Conservation (phyloP, 23 tunicate genomes). For the Styela plicata region DNA sequence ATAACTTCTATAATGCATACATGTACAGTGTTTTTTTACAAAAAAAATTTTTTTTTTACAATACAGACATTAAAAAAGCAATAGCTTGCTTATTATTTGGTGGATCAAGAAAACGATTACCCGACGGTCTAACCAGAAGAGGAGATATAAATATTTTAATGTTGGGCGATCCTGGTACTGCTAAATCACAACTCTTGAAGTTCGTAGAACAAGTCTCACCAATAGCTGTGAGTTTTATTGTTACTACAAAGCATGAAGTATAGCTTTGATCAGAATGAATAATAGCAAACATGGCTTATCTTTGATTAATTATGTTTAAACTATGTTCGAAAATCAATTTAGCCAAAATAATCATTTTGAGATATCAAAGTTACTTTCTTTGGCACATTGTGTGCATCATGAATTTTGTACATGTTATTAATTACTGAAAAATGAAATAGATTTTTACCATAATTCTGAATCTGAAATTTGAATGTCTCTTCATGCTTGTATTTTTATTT, state of each 20-base stretch:
- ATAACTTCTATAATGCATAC: no score
- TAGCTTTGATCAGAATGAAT: background rate
- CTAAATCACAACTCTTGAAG: conserved; percentile 95
- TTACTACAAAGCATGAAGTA: background rate
- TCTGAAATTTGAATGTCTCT: no score
- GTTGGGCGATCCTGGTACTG: conserved; percentile 99
- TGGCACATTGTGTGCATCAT: no score
- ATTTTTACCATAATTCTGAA: no score
- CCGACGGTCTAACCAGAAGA: conserved; percentile 93
- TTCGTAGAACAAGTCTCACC: conserved; percentile 98
- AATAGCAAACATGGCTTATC: background rate
- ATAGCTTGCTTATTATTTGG: conserved; percentile 94
- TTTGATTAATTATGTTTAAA: background rate
- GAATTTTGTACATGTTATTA: no score
- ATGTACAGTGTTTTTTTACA: no score
- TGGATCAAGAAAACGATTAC: conserved; percentile 94
- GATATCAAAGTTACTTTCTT: no score
- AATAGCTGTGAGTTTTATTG: conserved; percentile 37
- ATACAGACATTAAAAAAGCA: conserved; percentile 71
- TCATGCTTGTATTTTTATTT: no score
- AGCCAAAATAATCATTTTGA: no score
- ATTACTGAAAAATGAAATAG: no score
- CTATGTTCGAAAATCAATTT: background rate
- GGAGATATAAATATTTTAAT: conserved; percentile 93
- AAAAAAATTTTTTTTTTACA: no score